A percentile compares a stretch with the other conserved stretches of the same genome.
Evolutionary conservation across 2,888 invertebrate species (phyloP).

Genomic region (Pyrochroa serraticornis): DNA sequence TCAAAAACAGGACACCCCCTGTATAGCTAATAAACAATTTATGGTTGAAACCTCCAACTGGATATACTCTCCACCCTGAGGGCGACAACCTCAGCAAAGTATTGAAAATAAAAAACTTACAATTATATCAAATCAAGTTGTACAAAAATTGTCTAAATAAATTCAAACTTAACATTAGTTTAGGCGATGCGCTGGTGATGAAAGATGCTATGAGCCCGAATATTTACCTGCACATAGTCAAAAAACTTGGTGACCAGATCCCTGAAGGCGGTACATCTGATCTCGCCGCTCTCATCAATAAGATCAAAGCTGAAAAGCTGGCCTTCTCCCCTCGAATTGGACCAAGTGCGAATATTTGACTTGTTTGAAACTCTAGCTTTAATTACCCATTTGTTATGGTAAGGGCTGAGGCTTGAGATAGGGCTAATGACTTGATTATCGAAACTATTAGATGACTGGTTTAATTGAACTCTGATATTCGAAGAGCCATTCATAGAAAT

Average conservation of each 20-base stretch:
- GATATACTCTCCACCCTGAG: no score
- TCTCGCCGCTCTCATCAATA: slow-evolving; percentile 93
- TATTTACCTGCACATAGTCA: slow-evolving; percentile 80
- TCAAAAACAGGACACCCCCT: no score
- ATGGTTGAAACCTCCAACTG: no score
- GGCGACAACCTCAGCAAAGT: no score
- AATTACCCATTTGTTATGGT: slow-evolving; percentile 95
- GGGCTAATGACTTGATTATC: slow-evolving; percentile 56
- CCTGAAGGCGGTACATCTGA: slow-evolving; percentile 88
- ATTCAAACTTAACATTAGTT: no score
- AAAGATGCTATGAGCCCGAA: no score
- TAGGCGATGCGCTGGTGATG: no score
- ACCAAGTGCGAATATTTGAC: slow-evolving; percentile 82
- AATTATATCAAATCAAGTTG: no score
- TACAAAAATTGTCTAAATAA: no score
- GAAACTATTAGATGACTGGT: slow-evolving; percentile 8
- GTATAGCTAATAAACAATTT: no score
- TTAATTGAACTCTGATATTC: not conserved
- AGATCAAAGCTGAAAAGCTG: slow-evolving; percentile 92
- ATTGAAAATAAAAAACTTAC: no score
- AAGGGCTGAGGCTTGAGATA: slow-evolving; percentile 87
- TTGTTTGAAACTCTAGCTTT: slow-evolving; percentile 88
- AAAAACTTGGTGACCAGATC: slow-evolving; percentile 88
- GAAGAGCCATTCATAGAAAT: not conserved
- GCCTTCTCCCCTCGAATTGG: slow-evolving; percentile 91